Base-by-base conservation (phyloP, 2,888 invertebrate species). In the Linyphia triangularis region DNA sequence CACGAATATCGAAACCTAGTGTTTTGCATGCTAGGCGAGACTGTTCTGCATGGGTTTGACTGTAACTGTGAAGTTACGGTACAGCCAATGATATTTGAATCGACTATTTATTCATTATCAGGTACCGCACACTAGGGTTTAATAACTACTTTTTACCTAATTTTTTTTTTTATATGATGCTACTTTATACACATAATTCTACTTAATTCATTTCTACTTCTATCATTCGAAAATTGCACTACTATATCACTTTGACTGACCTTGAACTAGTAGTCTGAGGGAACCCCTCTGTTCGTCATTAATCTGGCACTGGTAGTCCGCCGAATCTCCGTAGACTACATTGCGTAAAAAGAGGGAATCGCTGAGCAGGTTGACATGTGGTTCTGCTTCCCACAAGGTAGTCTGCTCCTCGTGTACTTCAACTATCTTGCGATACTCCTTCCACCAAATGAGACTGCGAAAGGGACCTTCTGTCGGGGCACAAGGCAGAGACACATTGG, bases 241-340 rank as follows among this genome's bases (percentile, higher is more conserved):
- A 6, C 9, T 33, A 33, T 6, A 33, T 40, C 40, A 40, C 1
- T 13, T 40, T 51, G 2, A 22, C 70, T 85, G 83, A 90, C 90
- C 90, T 90, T 90, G 90, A 51, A 90, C 90, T 9, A 81, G 85
- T 22, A 90, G 89, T 13, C 89, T 77, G 6, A 89, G 67, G 9
- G 79, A 43, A 0, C 89, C 90, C 82, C 84, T 78, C 33, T 82
- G 79, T 40, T 90, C 88, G n/a, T 78, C 90, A 75, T 90, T 90
- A 6, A 90, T 89, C n/a, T 86, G 73, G 86, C 90, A 90, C 73
- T 88, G 89, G 69, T 90, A 90, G 61, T 90, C 90, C 16, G 90
- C 90, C n/a, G 88, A 88, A 61, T 90, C 90, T 5, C 37, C 75
- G 40, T 90, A 90, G n/a, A 88, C 43, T 2, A 90, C 90, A 26